phyloP scores from a whole-genome alignment of 2,888 invertebrate genomes.

The Dendrolimus pini region DNA sequence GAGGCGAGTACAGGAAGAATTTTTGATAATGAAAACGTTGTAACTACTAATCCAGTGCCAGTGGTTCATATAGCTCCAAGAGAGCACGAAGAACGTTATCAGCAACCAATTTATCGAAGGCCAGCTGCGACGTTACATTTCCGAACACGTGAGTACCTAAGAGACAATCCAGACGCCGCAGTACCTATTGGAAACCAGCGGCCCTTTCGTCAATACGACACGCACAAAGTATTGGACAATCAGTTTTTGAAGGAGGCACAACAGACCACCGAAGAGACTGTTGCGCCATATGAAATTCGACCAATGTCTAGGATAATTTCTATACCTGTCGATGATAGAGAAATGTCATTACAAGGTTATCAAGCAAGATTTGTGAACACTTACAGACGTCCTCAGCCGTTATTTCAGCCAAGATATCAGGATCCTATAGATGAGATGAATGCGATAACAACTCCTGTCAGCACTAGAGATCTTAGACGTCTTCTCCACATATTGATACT shows the following conservation, averaged over 20 bases:
- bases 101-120: constrained; percentile 55
- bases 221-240: constrained; percentile 65
- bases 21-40: constrained; percentile 61
- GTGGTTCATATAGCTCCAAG: constrained; percentile 70
- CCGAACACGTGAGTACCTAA: constrained; percentile 63
- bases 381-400: constrained; percentile 37
- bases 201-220: constrained; percentile 67
- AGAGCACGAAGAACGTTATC: constrained; percentile 53
- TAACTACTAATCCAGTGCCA: constrained; percentile 72
- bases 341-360: constrained; percentile 59
- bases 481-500: constrained; percentile 80
- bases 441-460: constrained; percentile 81
- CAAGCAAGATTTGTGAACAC: constrained; percentile 53
- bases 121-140: constrained; percentile 54
- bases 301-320: constrained; percentile 61
- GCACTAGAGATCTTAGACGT: constrained; percentile 82
- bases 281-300: constrained; percentile 50
- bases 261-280: constrained; percentile 44
- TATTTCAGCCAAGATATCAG: constrained; percentile 47
- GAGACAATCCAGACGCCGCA: constrained; percentile 66
- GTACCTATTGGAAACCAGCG: constrained; percentile 71
- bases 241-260: constrained; percentile 51
- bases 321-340: constrained; percentile 64
- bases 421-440: constrained; percentile 74
- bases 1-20: constrained; percentile 73